Conservation (phyloP, 2,113 vertebrate species). For the Gasterosteus nipponicus region DNA sequence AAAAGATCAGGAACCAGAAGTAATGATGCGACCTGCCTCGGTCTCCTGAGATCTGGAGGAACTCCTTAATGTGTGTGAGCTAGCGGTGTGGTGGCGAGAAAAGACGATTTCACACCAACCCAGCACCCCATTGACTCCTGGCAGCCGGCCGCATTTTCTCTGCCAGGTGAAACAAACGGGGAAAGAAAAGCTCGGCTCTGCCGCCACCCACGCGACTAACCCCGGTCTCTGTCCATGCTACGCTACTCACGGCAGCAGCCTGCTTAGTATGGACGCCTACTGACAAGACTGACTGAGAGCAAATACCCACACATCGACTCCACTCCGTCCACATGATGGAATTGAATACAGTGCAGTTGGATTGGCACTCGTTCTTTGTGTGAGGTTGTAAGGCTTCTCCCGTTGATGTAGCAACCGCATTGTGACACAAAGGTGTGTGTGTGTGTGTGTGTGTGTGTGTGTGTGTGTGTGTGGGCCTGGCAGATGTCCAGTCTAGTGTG, state of each 20-base stretch:
- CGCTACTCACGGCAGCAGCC: conserved; percentile 14
- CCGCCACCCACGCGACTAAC: conserved; percentile 51
- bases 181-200: conserved; percentile 18
- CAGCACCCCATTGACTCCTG: conserved; percentile 36
- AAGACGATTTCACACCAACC: conserved; percentile 52
- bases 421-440: conserved; percentile 9
- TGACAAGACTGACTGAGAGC: conserved; percentile 43
- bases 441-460: conserved; percentile 4
- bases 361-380: conserved; percentile 37
- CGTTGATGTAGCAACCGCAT: conserved; percentile 18
- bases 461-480: neutral
- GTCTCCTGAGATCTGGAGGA: neutral
- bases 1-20: conserved; percentile 14
- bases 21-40: neutral
- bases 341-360: conserved; percentile 30
- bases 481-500: neutral
- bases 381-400: conserved; percentile 34
- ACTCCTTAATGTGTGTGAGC: conserved; percentile 9
- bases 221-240: conserved; percentile 33
- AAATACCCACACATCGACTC: conserved; percentile 55
- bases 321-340: conserved; percentile 54
- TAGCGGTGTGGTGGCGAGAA: conserved; percentile 39
- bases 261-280: conserved; percentile 66
- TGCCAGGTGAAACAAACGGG: conserved; percentile 51
- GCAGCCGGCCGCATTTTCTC: conserved; percentile 44